These are phyloP conservation scores for Leptonema lineaticorne DNA, from an alignment of 1,140 invertebrate species.

Conservation along the genomic window DNA sequence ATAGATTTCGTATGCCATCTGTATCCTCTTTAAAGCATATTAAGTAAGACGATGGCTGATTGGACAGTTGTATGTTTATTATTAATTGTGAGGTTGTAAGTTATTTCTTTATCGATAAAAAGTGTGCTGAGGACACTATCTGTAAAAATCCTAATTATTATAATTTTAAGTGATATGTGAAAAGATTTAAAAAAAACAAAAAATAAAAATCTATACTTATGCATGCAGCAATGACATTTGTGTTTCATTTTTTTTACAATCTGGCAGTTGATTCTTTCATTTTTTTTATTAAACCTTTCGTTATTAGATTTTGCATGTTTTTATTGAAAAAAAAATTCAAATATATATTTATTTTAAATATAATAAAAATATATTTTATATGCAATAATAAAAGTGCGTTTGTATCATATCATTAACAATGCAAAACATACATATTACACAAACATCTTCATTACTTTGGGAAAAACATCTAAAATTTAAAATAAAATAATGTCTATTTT, in stretches of 20 bases:
- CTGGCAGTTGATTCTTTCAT: not conserved
- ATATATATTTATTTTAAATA: too few species aligned
- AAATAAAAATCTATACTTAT: slow-evolving; percentile 44
- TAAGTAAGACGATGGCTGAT: slow-evolving; percentile 12
- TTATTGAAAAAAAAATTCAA: too few species aligned
- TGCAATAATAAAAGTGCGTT: too few species aligned
- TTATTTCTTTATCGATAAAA: slow-evolving; percentile 33
- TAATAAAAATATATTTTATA: too few species aligned
- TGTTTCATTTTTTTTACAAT: slow-evolving; percentile 33
- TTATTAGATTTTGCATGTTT: too few species aligned
- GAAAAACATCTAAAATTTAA: too few species aligned
- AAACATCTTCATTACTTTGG: too few species aligned
- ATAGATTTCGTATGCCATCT: slow-evolving; percentile 23
- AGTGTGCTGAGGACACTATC: slow-evolving; percentile 39
- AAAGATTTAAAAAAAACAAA: slow-evolving; percentile 41
- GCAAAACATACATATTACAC: too few species aligned
- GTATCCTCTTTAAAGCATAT: slow-evolving; percentile 9
- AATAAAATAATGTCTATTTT: too few species aligned
- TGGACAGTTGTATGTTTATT: slow-evolving; percentile 21
- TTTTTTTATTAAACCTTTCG: too few species aligned
- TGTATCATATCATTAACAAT: too few species aligned
- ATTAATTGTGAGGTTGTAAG: slow-evolving; percentile 30
- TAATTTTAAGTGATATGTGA: slow-evolving; percentile 42
- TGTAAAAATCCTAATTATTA: slow-evolving; percentile 43
- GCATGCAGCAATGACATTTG: slow-evolving; percentile 40